These are phyloP conservation scores for Brachystomella parvula DNA, from an alignment of 1,140 invertebrate species.

Conservation along the genomic window DNA sequence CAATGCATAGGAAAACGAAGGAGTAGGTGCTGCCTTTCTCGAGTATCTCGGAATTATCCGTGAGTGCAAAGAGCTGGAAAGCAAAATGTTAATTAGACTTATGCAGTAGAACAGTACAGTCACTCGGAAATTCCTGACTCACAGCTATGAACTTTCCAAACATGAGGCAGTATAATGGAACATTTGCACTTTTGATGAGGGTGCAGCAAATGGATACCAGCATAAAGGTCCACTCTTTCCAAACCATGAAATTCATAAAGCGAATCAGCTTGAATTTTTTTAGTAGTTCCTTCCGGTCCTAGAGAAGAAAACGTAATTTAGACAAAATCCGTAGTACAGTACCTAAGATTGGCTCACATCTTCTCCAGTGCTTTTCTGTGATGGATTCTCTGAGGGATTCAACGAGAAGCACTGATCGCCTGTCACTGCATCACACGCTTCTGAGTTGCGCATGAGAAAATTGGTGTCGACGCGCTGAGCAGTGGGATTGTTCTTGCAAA, in stretches of 20 bases:
- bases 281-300: not conserved
- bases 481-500: not conserved
- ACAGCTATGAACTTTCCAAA: conserved; percentile 28
- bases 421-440: not conserved
- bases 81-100: not conserved
- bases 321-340: too few species aligned
- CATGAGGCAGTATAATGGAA: conserved; percentile 22
- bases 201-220: conserved; percentile 6
- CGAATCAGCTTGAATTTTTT: not conserved
- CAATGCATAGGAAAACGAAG: conserved; percentile 18
- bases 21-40: conserved; percentile 17
- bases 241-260: not conserved
- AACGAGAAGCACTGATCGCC: too few species aligned
- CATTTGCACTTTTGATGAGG: conserved; percentile 12
- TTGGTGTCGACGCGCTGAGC: too few species aligned
- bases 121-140: too few species aligned
- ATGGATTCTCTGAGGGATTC: too few species aligned
- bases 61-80: conserved; percentile 16
- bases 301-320: too few species aligned
- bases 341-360: too few species aligned
- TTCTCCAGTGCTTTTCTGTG: too few species aligned
- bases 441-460: not conserved
- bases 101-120: not conserved
- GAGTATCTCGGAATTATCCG: conserved; percentile 7
- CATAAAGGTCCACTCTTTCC: conserved; percentile 18